Base-by-base conservation (phyloP, 2,113 vertebrate genomes). In the Apteryx mantelli region DNA sequence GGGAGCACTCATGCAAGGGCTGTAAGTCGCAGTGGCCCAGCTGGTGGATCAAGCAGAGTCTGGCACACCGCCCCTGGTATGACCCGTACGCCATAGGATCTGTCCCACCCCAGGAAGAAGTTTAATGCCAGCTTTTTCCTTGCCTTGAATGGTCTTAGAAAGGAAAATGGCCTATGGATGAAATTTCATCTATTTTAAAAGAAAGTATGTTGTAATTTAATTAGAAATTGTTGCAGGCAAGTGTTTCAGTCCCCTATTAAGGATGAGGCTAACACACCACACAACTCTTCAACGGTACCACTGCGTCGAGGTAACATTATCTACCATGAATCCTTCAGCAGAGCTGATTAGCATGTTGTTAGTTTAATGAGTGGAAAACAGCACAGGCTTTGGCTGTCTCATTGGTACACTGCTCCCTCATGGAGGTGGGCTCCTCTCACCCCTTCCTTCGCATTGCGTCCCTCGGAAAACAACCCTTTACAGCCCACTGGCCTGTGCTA, bases 361-460 rank as follows among this genome's bases (percentile, higher is more conserved):
- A 95, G 63, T 89, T 89, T 95, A 86, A 93, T 90, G 93, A 96
- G 79, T 1, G 44, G 93, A 94, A 94, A 95, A 70, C 68, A 74
- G 11, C 22, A 18, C 4, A 25, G 64, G 52, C 75, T 85, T 92
- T 11, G 75, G 30, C n/a, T 18, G 69, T 82, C 87, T 88, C 70
- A 28, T 44, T 10, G 20, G 8, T 48, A 65, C 28, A 20, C 6
- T 4, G 10, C 42, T 68, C 53, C 58, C 58, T 69, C 12, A 14
- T 70, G 52, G 64, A 93, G 52, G 32, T 11, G 2, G 42, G 22
- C 42, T 74, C 85, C 5, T 0, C 16, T 82, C 24, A 17, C 63
- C 58, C 32, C 42, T 68, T 21, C 56, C 24, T 50, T 69, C 38
- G 44, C 46, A 61, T 40, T 11, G 15, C 16, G 7, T 9, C 53